Conservation (phyloP, 2,888 invertebrate genomes). For the Polydrusus tereticollis region DNA sequence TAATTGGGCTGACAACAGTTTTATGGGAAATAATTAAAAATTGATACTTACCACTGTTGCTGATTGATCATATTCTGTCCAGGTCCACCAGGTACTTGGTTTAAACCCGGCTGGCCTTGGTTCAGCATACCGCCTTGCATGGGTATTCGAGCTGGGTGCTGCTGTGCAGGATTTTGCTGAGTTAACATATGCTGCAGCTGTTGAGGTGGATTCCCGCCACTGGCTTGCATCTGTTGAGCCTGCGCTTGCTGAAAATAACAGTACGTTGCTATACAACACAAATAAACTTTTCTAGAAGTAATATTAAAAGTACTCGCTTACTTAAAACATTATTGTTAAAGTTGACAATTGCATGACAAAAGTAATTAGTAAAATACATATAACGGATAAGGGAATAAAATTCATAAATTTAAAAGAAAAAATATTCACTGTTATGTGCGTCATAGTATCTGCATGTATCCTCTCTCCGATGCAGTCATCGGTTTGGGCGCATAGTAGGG, state of each 20-base stretch:
- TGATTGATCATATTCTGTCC: constrained; percentile 59
- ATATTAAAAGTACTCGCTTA: no score
- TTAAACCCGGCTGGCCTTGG: constrained; percentile 58
- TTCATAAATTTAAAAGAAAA: no score
- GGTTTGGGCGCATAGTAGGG: no score
- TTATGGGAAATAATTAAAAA: background rate
- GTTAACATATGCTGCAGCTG: constrained; percentile 70
- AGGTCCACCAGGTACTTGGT: constrained; percentile 58
- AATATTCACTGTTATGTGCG: no score
- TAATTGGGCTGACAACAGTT: no score
- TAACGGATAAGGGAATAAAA: no score
- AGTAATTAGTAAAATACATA: no score
- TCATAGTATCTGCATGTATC: no score
- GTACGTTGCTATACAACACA: no score
- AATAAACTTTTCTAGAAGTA: background rate
- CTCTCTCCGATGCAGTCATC: no score
- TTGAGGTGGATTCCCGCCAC: constrained; percentile 61
- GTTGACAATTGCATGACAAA: no score
- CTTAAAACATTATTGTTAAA: no score
- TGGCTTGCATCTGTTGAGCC: constrained; percentile 61
- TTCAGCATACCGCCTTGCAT: constrained; percentile 67
- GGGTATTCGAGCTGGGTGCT: constrained; percentile 69
- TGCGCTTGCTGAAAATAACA: constrained; percentile 57
- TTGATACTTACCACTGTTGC: constrained; percentile 66
- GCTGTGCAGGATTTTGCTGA: constrained; percentile 66